Evolutionary conservation across 2,797 vertebrate genomes (phyloP), one percentile per base, ranked within the genome.

Genomic region (Trachops cirrhosus): DNA sequence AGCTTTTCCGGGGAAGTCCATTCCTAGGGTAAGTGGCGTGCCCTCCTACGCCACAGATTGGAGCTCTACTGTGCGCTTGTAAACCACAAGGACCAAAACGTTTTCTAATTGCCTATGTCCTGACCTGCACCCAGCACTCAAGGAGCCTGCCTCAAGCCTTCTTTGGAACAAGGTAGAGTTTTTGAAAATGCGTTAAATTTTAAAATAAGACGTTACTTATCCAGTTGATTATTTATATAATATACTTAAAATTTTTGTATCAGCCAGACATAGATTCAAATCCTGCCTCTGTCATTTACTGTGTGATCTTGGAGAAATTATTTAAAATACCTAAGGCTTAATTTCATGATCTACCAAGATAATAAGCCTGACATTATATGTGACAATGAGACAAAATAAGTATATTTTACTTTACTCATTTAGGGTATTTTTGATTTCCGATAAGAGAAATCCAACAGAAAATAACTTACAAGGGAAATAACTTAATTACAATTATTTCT

Each of bases 1-100:
- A 89, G 92, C 92, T 96, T 97, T 95, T 88, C 91, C 75, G 19
- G 96, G 74, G 86, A 88, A 64, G 54, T 94, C 57, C 64, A 86
- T 75, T 83, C 39, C 67, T 50, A 95, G 14, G 93, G 62, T 93
- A 89, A 89, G 67, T 96, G 91, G 93, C 57, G 74, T 73, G 93
- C 46, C 83, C 46, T 86, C 68, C 92, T 86, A 19, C 8, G 59
- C 37, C 29, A 41, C 37, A 57, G 70, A 96, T 89, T 89, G 29
- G 67, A 89, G 70, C 84, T 84, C 59, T 84, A 39, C 59, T 57
- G 16, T 37, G 26, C 44, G 79, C 34, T 80, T 80, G 50, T 2
- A 46, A 91, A 68, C 87, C 46, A 64, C 37, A 83, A 93, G 50
- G 29, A 89, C 44, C 41, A 64, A 59, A n/a, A 84, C 0, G 26